phyloP scores from a whole-genome alignment of 1,140 invertebrate genomes.

The Apis florea region DNA sequence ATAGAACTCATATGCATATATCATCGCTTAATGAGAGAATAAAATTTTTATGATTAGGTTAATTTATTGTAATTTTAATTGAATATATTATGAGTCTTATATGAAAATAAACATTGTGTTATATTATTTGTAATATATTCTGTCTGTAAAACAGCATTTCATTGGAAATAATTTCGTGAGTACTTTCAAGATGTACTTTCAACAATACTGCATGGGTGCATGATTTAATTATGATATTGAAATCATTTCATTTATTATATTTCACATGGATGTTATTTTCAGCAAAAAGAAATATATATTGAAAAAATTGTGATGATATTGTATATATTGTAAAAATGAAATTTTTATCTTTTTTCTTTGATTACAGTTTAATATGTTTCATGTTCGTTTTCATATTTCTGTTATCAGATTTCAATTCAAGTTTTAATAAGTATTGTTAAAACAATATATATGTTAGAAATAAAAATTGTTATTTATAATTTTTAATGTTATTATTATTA shows the following conservation, averaged over 20 bases:
- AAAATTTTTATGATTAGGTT: not conserved
- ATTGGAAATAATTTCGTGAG: constrained; percentile 80
- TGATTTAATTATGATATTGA: constrained; percentile 52
- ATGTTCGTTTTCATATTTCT: not conserved
- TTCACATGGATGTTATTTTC: constrained; percentile 24
- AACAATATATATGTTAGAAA: not conserved
- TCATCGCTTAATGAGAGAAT: not conserved
- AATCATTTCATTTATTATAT: not conserved
- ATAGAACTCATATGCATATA: not conserved
- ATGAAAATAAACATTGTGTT: constrained; percentile 18
- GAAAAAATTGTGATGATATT: constrained; percentile 9
- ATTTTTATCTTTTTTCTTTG: not conserved
- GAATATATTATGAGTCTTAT: not conserved
- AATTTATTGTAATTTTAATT: constrained; percentile 1
- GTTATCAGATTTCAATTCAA: not conserved
- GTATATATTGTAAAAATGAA: constrained; percentile 16
- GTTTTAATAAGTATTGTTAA: not conserved
- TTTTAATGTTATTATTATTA: too few relatives aligned
- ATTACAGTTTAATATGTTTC: not conserved
- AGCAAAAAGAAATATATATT: constrained; percentile 23
- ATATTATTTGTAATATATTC: constrained; percentile 50
- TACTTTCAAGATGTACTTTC: constrained; percentile 62
- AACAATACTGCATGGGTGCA: constrained; percentile 72
- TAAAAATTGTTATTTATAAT: not conserved
- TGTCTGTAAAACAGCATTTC: constrained; percentile 79